Percentiles rank a stretch among this genome's conserved stretches.
Conservation (phyloP, 2,888 invertebrate species). For the Vannuccia rotundouncinata region DNA sequence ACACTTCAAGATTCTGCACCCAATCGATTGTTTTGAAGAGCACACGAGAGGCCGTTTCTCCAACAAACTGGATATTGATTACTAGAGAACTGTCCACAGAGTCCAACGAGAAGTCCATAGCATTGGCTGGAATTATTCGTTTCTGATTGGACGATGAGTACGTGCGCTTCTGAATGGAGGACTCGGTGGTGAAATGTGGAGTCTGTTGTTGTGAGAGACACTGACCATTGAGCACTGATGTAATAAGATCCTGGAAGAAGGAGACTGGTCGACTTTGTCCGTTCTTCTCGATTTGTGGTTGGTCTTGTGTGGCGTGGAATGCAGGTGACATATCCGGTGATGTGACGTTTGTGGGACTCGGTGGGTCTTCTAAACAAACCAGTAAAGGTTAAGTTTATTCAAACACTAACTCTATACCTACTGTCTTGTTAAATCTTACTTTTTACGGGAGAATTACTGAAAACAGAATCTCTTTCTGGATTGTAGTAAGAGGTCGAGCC, state of each 20-base stretch:
- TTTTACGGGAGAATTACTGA: no score
- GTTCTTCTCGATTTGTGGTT: background rate
- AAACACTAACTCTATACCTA: no score
- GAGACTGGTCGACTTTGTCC: background rate
- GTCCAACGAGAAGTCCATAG: background rate
- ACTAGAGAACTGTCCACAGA: background rate
- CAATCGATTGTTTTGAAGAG: conserved; percentile 16
- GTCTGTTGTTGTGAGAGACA: background rate
- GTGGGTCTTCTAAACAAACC: background rate
- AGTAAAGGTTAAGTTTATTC: no score
- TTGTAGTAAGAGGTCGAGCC: no score
- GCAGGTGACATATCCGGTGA: background rate
- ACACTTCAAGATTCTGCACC: conserved; percentile 6
- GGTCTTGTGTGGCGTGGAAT: background rate
- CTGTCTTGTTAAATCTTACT: no score
- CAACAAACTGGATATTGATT: conserved; percentile 8
- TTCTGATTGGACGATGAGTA: background rate
- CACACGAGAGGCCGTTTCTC: background rate
- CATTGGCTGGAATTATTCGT: background rate
- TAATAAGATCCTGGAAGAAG: conserved; percentile 1
- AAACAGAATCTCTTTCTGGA: no score
- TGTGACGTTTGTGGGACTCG: background rate
- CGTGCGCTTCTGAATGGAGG: background rate
- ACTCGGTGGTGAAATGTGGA: background rate
- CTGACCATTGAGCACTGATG: background rate